Evolutionary conservation across 1,140 invertebrate genomes (phyloP).

Genomic region (Melipona quadrifasciata): DNA sequence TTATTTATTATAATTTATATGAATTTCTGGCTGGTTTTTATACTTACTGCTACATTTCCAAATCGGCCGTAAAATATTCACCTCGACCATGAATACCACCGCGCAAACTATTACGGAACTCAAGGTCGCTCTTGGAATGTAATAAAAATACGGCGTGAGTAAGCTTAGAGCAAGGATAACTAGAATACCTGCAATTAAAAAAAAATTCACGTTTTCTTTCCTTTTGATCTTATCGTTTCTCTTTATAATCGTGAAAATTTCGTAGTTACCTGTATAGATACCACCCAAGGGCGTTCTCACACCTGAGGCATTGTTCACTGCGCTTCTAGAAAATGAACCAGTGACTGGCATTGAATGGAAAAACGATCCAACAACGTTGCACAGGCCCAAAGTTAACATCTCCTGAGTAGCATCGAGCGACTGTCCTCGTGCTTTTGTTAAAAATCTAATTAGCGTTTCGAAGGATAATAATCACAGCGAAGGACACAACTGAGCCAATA

Average conservation of each 20-base stretch:
- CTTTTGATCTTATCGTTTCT: background rate
- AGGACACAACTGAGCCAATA: too few relatives aligned
- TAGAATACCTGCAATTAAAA: conserved; percentile 80
- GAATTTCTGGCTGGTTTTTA: conserved; percentile 8
- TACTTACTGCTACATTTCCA: conserved; percentile 89
- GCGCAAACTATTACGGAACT: conserved; percentile 92
- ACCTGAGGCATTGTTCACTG: conserved; percentile 89
- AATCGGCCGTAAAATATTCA: conserved; percentile 87
- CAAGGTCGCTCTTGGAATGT: conserved; percentile 90
- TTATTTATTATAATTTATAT: background rate
- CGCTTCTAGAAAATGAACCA: conserved; percentile 90
- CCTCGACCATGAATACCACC: conserved; percentile 92
- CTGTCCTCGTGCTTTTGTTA: conserved; percentile 80
- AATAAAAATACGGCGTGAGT: conserved; percentile 91
- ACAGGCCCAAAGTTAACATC: conserved; percentile 88
- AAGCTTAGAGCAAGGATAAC: conserved; percentile 89
- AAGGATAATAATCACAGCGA: too few relatives aligned
- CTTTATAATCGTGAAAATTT: too few relatives aligned
- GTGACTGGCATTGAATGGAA: conserved; percentile 90
- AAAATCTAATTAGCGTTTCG: background rate
- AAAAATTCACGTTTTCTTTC: background rate
- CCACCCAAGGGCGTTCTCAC: conserved; percentile 89
- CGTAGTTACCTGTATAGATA: conserved; percentile 85
- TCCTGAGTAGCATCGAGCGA: conserved; percentile 88
- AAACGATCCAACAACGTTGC: conserved; percentile 89